Percentiles rank a stretch among this genome's conserved stretches.
These are phyloP conservation scores for Morone chrysops DNA, from an alignment of 2,113 vertebrate species.

Conservation along the genomic window DNA sequence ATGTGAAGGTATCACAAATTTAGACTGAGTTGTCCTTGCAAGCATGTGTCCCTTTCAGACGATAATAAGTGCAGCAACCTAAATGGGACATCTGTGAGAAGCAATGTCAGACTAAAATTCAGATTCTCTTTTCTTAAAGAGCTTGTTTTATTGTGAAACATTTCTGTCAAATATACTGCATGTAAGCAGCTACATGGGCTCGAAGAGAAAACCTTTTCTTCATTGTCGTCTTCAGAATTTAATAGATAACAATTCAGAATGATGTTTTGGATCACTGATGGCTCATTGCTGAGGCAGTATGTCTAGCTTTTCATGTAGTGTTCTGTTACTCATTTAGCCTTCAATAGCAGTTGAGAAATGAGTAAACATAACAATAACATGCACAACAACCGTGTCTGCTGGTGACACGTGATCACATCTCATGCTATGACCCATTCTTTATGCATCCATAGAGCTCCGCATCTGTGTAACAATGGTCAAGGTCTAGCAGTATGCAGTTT, in stretches of 20 bases:
- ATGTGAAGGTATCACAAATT: conserved; percentile 32
- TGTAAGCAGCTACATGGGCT: not conserved
- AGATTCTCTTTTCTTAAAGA: conserved; percentile 13
- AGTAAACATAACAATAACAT: conserved; percentile 4
- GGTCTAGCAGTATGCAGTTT: conserved; percentile 12
- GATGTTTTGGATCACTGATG: not conserved
- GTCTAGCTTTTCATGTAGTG: not conserved
- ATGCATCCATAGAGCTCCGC: not conserved
- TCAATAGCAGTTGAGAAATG: conserved; percentile 6
- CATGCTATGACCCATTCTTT: not conserved
- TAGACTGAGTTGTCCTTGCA: conserved; percentile 38
- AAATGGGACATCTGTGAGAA: conserved; percentile 14
- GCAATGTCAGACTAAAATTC: conserved; percentile 27
- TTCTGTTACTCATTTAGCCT: not conserved
- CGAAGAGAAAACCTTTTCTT: not conserved
- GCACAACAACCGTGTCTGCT: not conserved
- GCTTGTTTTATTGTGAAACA: not conserved
- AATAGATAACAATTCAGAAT: not conserved
- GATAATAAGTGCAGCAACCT: conserved; percentile 19
- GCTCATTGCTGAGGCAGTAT: not conserved
- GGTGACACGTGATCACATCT: not conserved
- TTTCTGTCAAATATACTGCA: not conserved
- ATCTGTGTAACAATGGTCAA: conserved; percentile 15
- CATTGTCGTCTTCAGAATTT: not conserved
- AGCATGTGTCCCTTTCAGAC: conserved; percentile 42